Evolutionary conservation across 2,113 vertebrate species (phyloP).

Genomic region (Globicephala melas): DNA sequence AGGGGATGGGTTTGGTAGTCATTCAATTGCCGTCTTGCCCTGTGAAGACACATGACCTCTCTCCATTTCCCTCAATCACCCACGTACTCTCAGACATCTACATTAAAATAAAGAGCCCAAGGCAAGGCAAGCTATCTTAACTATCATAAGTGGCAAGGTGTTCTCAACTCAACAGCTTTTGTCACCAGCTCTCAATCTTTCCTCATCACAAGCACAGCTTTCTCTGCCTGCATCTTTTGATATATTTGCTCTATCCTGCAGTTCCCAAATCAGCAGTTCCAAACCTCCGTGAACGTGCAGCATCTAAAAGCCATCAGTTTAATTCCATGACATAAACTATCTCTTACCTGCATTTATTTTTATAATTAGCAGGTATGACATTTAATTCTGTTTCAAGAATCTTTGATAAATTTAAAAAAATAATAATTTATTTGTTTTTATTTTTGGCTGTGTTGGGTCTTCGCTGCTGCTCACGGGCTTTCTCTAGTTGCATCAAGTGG

Average conservation of each 20-base stretch:
- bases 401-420: background rate
- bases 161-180: conserved; percentile 76
- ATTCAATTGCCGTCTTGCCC: conserved; percentile 81
- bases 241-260: conserved; percentile 29
- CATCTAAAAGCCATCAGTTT: conserved; percentile 55
- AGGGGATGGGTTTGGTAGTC: conserved; percentile 81
- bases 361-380: conserved; percentile 67
- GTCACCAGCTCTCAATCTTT: conserved; percentile 68
- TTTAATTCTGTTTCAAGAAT: conserved; percentile 61
- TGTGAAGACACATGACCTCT: conserved; percentile 82
- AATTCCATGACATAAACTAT: conserved; percentile 25
- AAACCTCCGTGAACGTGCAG: conserved; percentile 2
- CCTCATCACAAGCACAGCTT: conserved; percentile 43
- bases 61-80: conserved; percentile 80
- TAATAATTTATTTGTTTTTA: no score
- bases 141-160: conserved; percentile 77
- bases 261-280: conserved; percentile 52
- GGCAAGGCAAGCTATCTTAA: conserved; percentile 78
- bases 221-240: conserved; percentile 28
- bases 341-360: conserved; percentile 63
- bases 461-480: no score
- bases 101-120: conserved; percentile 83
- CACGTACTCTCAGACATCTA: conserved; percentile 79
- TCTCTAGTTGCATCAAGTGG: no score
- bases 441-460: no score